Percentiles rank a stretch among this genome's conserved stretches.
Evolutionary conservation across 2,113 vertebrate genomes (phyloP).

Genomic region (Petrocephalus microphthalmus): DNA sequence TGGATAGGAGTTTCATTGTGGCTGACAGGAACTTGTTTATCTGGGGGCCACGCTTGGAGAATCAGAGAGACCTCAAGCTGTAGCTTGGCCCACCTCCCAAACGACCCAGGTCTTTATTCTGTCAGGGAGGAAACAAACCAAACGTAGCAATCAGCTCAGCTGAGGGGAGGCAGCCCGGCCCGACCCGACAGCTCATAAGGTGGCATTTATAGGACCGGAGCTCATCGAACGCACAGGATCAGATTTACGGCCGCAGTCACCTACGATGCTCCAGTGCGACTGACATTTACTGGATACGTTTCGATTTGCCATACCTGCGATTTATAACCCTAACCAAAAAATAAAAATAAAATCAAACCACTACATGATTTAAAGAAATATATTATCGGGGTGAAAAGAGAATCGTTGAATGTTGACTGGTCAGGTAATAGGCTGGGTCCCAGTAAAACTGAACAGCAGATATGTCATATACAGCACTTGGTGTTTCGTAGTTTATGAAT

Average conservation of each 20-base stretch:
- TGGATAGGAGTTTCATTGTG: background rate
- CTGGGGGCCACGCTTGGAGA: background rate
- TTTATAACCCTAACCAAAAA: background rate
- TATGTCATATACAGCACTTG: background rate
- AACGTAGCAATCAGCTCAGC: background rate
- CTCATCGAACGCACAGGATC: background rate
- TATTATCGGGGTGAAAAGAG: background rate
- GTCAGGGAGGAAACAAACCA: background rate
- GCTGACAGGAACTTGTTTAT: background rate
- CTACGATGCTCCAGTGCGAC: background rate
- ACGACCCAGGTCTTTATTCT: background rate
- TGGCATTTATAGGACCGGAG: background rate
- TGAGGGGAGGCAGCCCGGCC: background rate
- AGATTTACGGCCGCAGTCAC: background rate
- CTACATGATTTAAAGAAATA: background rate
- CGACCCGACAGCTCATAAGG: background rate
- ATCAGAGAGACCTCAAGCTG: background rate
- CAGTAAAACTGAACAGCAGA: background rate
- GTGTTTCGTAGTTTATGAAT: background rate
- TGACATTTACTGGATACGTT: background rate
- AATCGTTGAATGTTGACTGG: background rate
- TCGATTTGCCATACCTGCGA: background rate
- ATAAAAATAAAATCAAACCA: background rate
- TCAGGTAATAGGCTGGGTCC: background rate
- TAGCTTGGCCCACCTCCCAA: background rate